Evolutionary conservation across 1,140 invertebrate genomes (phyloP), one percentile per base, ranked within the genome.

Genomic region (Drosophila willistoni): DNA sequence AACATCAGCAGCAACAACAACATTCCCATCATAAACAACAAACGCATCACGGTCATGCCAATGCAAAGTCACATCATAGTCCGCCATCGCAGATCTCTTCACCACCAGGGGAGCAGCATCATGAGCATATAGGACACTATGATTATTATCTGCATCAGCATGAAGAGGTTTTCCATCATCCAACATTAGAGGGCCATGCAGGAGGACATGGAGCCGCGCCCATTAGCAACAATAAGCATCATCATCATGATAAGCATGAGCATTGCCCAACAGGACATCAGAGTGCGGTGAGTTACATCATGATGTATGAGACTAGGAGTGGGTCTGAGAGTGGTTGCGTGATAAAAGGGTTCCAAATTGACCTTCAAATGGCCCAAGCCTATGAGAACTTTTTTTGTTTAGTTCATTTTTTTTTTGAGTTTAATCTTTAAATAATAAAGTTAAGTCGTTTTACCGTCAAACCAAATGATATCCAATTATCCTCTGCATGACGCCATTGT

Each of bases 241-340:
- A 79, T 51, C 81, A 73, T 51, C 81, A 73, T 41, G 68, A 91
- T 61, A 91, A 91, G 65, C 90, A 91, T 62, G 90, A 91, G 69
- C 90, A 91, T 10, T 91, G 89, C 70, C 89, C 89, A 61, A 90
- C 80, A 77, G 90, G 86, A 80, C 90, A 91, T 57, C 90, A 91
- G 64, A 90, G 90, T 51, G 66, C 90, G 79, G 90, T 91, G 69
- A 91, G 82, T 79, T 82, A 86, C 79, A 82, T 81, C 82, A 85
- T 79, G 59, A 13, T 25, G n/a, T n/a, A 29, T 64, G 55, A 62
- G 39, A 41, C 13, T 65, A 41, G 42, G 42, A 14, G 42, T 10
- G 39, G 42, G 60, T 63, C 13, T 12, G 17, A 7, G 44, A 34
- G 14, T 56, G 17, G 41, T 51, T 64, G 12, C 42, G 22, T 55